Conservation (phyloP, 2,797 vertebrate genomes). For the Cryptoprocta ferox region DNA sequence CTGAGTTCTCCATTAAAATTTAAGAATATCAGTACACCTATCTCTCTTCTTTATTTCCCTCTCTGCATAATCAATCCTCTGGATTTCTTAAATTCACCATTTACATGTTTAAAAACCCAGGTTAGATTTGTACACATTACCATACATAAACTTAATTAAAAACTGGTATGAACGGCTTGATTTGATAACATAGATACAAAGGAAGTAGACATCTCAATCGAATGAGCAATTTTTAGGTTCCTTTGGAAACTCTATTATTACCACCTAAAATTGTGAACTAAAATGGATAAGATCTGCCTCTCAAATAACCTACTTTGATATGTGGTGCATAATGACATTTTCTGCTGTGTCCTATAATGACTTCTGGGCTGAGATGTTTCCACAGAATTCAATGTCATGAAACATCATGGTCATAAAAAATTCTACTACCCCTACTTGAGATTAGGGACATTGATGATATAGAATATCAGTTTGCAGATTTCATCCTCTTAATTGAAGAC, state of each 20-base stretch:
- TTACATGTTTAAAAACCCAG: neutral
- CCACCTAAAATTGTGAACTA: conserved; percentile 67
- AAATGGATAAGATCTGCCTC: conserved; percentile 75
- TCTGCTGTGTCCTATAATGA: conserved; percentile 76
- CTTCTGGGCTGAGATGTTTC: conserved; percentile 81
- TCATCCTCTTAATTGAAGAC: conserved; percentile 78
- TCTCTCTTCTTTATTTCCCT: neutral
- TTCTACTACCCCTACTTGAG: conserved; percentile 79
- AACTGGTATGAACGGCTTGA: neutral
- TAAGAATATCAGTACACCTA: neutral
- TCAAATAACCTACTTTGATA: conserved; percentile 79
- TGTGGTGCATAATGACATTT: conserved; percentile 81
- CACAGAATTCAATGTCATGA: conserved; percentile 81
- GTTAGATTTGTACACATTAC: neutral
- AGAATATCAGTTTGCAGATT: conserved; percentile 82
- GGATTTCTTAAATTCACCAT: neutral
- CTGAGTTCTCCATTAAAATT: neutral
- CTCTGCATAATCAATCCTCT: neutral
- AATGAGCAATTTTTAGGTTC: conserved; percentile 70
- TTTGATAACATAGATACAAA: neutral
- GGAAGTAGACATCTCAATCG: neutral
- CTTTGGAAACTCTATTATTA: conserved; percentile 60
- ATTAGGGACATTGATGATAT: conserved; percentile 83
- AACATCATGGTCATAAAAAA: conserved; percentile 82
- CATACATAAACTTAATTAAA: neutral